Base-by-base conservation (phyloP, 2,797 vertebrate species). In the Ciconia nigra region DNA sequence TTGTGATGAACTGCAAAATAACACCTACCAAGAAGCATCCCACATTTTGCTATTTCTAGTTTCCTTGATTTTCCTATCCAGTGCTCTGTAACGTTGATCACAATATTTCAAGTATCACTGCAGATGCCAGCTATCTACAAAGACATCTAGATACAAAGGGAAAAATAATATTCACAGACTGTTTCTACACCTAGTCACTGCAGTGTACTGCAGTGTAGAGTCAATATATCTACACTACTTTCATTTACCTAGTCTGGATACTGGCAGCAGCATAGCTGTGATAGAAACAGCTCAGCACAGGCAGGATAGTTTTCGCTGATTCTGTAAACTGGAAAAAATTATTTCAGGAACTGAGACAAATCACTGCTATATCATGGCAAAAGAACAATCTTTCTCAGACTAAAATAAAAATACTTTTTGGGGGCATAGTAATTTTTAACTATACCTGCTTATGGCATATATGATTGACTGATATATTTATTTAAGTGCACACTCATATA, bases 21-120 rank as follows among this genome's bases (percentile, higher is more conserved):
- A 74, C 97, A 94, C 95, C 85, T 89, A 95, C 55, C 83, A 90
- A 93, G 88, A 80, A 80, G 35, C 93, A 91, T 77, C 97, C 97
- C 83, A 97, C 97, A 89, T 87, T 94, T 83, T 93, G 28, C 95
- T 97, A 96, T 97, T 97, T 97, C 93, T 94, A 5, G 93, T 70
- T 73, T 52, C n/a, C 85, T 92, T 90, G 81, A 65, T 93, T 95
- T 93, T 94, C 90, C 74, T 90, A 90, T 87, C 88, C 67, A 89
- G 44, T 77, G 41, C 58, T 90, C 88, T 80, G 67, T 83, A 91
- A 91, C 39, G 0, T 42, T 87, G 81, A 92, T 94, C 74, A 87
- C 66, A 94, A 46, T 96, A 92, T 97, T 97, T 87, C 29, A 84
- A 83, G 67, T 83, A 90, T 93, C 71, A 44, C 63, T 93, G 67